Base-by-base conservation (phyloP, 2,888 invertebrate genomes). In the Plemyria rubiginata region DNA sequence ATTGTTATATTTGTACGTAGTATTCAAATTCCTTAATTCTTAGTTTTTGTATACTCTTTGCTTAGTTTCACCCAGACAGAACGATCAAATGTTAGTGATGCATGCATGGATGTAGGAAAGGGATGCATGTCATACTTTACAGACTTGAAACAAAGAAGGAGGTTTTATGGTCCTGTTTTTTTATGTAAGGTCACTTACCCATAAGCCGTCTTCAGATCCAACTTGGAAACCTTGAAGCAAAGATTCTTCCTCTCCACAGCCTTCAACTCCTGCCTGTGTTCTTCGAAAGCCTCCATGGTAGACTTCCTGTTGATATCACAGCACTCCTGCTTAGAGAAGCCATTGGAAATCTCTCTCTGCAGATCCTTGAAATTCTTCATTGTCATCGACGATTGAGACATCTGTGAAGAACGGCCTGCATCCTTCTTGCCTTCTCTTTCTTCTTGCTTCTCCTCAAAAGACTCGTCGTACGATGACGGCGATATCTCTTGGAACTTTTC, bases 341-440 rank as follows among this genome's bases (percentile, higher is more conserved):
- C 72, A 8, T 72, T 70, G 0, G 79, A 73, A 1, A 91, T 78
- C 57, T 88, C 87, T 65, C 87, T 91, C 68, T 90, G 90, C 60
- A 86, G 51, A 60, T 91, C 90, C 12, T 91, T 91, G 52, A 84
- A 90, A 38, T 87, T 84, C 58, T 90, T 85, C 84, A 85, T 80
- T 0, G 84, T 84, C 82, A 85, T 80, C 0, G 82, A 78, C 2
- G 62, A 50, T 2, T 15, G 38, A 0, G 78, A 76, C 0, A 73
- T 60, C 0, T 84, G 81, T 0, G 66, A 48, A 0, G 74, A 74
- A 0, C 82, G 70, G 16, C 79, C 54, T 7, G 15, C 8, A 38
- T 54, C 77, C 13, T 73, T 60, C 56, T 77, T 78, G 38, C 75
- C 74, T 4, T 79, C 76, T n/a, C n/a, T n/a, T n/a, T n/a, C n/a